These are phyloP conservation scores for Drosophila rhopaloa DNA, from an alignment of 1,140 invertebrate genomes.

Conservation along the genomic window DNA sequence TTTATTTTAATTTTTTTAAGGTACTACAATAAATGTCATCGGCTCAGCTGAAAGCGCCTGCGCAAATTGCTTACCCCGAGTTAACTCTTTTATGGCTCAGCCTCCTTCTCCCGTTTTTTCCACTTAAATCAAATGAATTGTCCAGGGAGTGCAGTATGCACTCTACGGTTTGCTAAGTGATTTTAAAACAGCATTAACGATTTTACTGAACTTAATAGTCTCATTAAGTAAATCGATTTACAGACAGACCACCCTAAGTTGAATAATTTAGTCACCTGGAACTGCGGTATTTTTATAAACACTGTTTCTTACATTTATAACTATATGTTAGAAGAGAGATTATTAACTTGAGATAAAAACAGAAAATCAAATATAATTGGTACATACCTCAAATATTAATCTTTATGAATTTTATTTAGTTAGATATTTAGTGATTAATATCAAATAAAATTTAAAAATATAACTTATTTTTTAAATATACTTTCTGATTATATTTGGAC, in stretches of 20 bases:
- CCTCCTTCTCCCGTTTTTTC: slow-evolving; percentile 33
- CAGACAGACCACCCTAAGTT: background rate
- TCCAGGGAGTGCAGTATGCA: slow-evolving; percentile 14
- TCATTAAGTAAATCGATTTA: background rate
- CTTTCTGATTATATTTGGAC: background rate
- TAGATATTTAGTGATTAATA: too few relatives aligned
- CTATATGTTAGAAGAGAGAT: too few relatives aligned
- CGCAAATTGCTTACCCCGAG: slow-evolving; percentile 68
- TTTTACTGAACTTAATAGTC: background rate
- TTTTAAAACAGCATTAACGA: background rate
- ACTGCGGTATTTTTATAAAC: background rate
- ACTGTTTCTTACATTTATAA: too few relatives aligned
- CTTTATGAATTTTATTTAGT: too few relatives aligned
- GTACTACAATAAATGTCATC: slow-evolving; percentile 57
- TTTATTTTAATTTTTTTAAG: slow-evolving; percentile 34
- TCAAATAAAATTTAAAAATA: too few relatives aligned
- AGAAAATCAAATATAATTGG: too few relatives aligned
- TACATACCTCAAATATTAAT: too few relatives aligned
- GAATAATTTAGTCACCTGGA: too few relatives aligned
- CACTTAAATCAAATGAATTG: slow-evolving; percentile 63
- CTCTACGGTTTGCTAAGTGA: slow-evolving; percentile 5
- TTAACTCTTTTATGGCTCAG: slow-evolving; percentile 54
- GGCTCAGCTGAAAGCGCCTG: slow-evolving; percentile 68
- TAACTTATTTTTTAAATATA: too few relatives aligned
- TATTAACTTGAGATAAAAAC: too few relatives aligned